Percentiles rank a stretch among this genome's conserved stretches.
Conservation (phyloP, 1,140 invertebrate species). For the Globodera rostochiensis region DNA sequence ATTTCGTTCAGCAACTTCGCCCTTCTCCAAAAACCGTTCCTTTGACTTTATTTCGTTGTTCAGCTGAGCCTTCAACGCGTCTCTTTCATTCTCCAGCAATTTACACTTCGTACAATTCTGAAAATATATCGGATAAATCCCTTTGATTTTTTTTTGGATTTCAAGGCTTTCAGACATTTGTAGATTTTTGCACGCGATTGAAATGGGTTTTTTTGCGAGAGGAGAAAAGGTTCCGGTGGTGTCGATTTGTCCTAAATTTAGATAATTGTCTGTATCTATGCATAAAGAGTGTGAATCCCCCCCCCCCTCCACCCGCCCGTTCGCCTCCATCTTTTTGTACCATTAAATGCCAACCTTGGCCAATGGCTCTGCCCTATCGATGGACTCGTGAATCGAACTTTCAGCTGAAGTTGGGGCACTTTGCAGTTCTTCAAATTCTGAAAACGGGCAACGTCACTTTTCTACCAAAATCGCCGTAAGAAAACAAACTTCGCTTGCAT, state of each 20-base stretch:
- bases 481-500: background rate
- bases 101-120: constrained; percentile 22
- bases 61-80: constrained; percentile 21
- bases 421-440: constrained; percentile 19
- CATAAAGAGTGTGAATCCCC: too few species aligned
- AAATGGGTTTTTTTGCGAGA: too few species aligned
- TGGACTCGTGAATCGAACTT: constrained; percentile 3
- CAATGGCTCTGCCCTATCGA: background rate
- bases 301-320: background rate
- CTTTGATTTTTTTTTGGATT: background rate
- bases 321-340: background rate
- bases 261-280: too few species aligned
- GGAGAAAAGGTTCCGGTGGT: too few species aligned
- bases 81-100: constrained; percentile 25
- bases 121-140: background rate
- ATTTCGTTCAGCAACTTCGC: background rate
- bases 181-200: too few species aligned
- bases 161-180: background rate
- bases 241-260: too few species aligned
- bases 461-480: background rate
- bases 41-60: constrained; percentile 23
- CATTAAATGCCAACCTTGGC: background rate
- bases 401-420: constrained; percentile 12
- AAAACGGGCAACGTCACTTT: background rate
- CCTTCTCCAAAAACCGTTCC: background rate